A percentile compares a stretch with the other conserved stretches of the same genome.
Conservation (phyloP, 1,140 invertebrate genomes). For the Drosophila asahinai region DNA sequence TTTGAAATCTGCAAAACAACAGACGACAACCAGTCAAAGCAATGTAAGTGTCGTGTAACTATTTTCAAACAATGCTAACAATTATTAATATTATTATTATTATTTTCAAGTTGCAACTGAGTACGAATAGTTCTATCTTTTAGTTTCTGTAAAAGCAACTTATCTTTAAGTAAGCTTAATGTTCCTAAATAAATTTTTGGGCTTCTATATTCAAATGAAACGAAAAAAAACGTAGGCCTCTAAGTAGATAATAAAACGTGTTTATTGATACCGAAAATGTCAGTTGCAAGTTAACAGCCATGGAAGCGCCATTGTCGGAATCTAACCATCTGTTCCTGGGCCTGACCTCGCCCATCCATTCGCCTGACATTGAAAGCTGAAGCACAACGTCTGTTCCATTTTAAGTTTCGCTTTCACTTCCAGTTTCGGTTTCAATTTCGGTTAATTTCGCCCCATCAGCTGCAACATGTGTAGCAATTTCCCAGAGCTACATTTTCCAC, state of each 20-base stretch:
- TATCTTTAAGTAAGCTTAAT: too few species aligned
- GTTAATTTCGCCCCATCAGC: conserved; percentile 64
- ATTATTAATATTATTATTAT: neutral
- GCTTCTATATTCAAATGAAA: neutral
- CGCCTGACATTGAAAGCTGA: conserved; percentile 44
- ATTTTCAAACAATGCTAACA: neutral
- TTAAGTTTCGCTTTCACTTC: conserved; percentile 27
- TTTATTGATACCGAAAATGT: neutral
- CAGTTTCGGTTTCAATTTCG: conserved; percentile 37
- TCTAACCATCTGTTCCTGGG: neutral
- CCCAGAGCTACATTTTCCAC: conserved; percentile 69
- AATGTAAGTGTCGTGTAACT: conserved; percentile 58
- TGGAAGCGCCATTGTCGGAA: neutral
- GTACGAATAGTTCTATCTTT: neutral
- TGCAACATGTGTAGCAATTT: conserved; percentile 70
- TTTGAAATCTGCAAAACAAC: conserved; percentile 13
- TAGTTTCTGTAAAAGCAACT: neutral
- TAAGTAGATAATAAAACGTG: neutral
- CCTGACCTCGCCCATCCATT: conserved; percentile 38
- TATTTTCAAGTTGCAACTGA: too few species aligned
- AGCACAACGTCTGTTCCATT: conserved; percentile 32
- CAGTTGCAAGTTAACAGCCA: neutral
- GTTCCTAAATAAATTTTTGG: neutral
- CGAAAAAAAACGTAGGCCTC: neutral
- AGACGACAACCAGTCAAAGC: conserved; percentile 44